Base-by-base conservation (phyloP, 2,888 invertebrate species). In the Eristalis pertinax region DNA sequence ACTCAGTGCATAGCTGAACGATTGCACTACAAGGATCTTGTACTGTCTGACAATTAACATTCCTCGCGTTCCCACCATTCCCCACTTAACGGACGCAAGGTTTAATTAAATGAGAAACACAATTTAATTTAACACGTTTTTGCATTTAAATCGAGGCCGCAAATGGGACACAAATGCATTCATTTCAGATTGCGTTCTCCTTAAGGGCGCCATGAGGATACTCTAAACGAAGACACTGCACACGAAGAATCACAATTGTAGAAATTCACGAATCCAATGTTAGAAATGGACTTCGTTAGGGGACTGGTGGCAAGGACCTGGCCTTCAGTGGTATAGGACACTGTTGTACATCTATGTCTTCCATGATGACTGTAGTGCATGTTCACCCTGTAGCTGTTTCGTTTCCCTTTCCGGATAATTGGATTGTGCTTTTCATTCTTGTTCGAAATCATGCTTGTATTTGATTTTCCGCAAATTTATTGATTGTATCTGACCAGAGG, bases 61-160 rank as follows among this genome's bases (percentile, higher is more conserved):
- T 29, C 24, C 60, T 26, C 5, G 1, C 26, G 15, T 13, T 15
- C 26, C 60, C 11, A 13, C 60, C 11, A 13, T 60, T 26, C 26
- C 26, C 24, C 26, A 1, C 60, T 50, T n/a, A 19, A 50, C 11
- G 24, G 32, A 73, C 56, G 38, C 68, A 43, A 41, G 64, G 24
- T 73, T 83, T 78, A 84, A 78, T 84, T 73, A 78, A 84, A 78
- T 64, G 35, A 63, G 56, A 58, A 78, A 43, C n/a, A 41, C 68
- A 83, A 72, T 77, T 72, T 73, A 63, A 29, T 10, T 64, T 35
- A 62, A 77, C 62, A 68, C 67, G 68, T 43, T 78, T 73, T 56
- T 41, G 35, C 41, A 73, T 84, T 64, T 58, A 64, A 63, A 43
- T 63, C 56, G 68, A 68, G 73, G 67, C 26, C 43, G 26, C 64